Conservation (phyloP, 1,140 invertebrate genomes). For the Diorhabda sublineata region DNA sequence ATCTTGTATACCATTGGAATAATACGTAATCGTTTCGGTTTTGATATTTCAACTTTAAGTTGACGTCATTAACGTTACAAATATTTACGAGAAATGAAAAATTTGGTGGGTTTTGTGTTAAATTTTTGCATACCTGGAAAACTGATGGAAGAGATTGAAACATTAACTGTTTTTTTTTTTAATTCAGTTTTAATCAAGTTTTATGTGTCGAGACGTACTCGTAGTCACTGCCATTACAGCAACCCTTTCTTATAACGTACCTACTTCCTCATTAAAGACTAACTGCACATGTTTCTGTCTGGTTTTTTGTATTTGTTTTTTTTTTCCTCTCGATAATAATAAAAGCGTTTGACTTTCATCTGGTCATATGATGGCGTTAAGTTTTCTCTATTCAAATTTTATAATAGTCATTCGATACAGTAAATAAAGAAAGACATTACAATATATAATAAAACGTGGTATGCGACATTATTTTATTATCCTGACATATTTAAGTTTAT, state of each 20-base stretch:
- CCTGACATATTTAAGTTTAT: no score
- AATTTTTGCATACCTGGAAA: no score
- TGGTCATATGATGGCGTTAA: not conserved
- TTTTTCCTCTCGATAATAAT: not conserved
- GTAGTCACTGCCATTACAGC: not conserved
- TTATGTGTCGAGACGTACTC: not conserved
- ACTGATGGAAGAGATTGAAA: no score
- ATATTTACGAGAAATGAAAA: no score
- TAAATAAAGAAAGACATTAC: not conserved
- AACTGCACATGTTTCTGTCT: not conserved
- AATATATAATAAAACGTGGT: not conserved
- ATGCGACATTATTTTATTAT: not conserved
- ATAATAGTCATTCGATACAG: not conserved
- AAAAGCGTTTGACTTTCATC: not conserved
- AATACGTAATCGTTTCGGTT: no score
- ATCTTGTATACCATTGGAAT: no score
- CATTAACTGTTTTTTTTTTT: no score
- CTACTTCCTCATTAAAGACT: conserved; percentile 2
- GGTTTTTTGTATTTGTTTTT: not conserved
- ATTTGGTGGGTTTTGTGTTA: no score
- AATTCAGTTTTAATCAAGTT: no score
- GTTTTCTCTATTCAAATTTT: not conserved
- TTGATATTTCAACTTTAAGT: no score
- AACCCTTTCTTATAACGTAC: not conserved
- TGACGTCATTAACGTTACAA: no score